Percentiles rank a stretch among this genome's conserved stretches.
phyloP scores from a whole-genome alignment of 2,888 invertebrate species.

The Drosophila testacea region DNA sequence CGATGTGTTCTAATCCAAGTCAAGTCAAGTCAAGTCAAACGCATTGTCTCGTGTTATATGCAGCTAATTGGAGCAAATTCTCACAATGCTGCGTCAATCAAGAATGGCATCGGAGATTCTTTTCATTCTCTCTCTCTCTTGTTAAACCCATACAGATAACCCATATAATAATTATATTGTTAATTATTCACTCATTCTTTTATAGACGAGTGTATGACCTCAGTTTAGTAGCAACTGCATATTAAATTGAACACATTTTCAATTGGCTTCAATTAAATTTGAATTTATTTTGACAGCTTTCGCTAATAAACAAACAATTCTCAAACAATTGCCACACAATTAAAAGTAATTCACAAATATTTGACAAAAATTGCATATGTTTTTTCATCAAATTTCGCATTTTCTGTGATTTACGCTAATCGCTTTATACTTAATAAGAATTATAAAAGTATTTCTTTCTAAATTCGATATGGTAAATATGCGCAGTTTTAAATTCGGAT shows the following conservation, averaged over 20 bases:
- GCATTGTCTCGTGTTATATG: slow-evolving; percentile 72
- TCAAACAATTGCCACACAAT: slow-evolving; percentile 6
- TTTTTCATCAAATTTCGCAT: not conserved
- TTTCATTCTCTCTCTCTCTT: not conserved
- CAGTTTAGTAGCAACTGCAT: not conserved
- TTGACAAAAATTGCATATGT: not conserved
- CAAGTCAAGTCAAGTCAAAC: slow-evolving; percentile 48
- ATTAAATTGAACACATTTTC: slow-evolving; percentile 5
- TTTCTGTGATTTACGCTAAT: not conserved
- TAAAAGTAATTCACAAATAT: not conserved
- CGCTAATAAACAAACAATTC: not conserved
- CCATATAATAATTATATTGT: no score
- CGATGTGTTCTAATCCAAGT: slow-evolving; percentile 43
- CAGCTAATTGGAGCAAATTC: slow-evolving; percentile 68
- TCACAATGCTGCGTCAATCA: slow-evolving; percentile 50
- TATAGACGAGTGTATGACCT: not conserved
- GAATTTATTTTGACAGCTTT: slow-evolving; percentile 7
- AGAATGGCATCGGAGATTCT: slow-evolving; percentile 23
- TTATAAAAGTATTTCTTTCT: not conserved
- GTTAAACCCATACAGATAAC: not conserved
- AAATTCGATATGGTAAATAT: not conserved
- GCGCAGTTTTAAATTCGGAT: not conserved
- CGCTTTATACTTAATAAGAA: not conserved
- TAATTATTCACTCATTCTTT: slow-evolving; percentile 5
- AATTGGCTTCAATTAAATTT: slow-evolving; percentile 2